These are phyloP conservation scores for Limnothrissa miodon DNA, from an alignment of 2,113 vertebrate species.

Conservation along the genomic window DNA sequence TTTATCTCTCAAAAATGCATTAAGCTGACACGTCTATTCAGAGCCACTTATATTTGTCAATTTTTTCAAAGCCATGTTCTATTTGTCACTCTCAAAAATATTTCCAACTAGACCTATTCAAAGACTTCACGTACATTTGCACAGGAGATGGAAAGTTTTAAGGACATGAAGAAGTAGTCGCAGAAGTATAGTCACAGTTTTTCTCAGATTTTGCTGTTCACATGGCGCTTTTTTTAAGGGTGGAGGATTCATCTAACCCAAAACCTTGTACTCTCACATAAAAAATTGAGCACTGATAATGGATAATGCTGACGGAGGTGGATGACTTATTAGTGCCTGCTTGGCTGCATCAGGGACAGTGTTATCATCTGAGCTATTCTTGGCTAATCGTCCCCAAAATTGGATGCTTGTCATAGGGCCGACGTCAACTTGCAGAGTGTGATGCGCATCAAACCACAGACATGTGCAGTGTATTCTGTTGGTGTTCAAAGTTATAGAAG, in stretches of 20 bases:
- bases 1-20: too few relatives aligned
- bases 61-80: too few relatives aligned
- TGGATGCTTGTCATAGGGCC: neutral
- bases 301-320: neutral
- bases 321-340: neutral
- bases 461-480: neutral
- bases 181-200: too few relatives aligned
- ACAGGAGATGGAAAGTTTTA: too few relatives aligned
- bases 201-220: neutral
- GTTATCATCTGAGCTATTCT: neutral
- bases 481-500: neutral
- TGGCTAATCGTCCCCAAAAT: neutral
- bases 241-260: neutral
- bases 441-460: neutral
- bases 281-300: neutral
- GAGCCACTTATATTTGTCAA: too few relatives aligned
- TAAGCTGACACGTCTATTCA: too few relatives aligned
- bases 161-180: too few relatives aligned
- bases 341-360: neutral
- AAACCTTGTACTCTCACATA: neutral
- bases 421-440: neutral
- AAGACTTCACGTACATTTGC: too few relatives aligned
- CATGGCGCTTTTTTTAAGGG: neutral
- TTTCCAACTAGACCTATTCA: too few relatives aligned
- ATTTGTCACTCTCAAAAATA: too few relatives aligned